Conservation (phyloP, 2,113 vertebrate genomes). For the Zootoca vivipara region DNA sequence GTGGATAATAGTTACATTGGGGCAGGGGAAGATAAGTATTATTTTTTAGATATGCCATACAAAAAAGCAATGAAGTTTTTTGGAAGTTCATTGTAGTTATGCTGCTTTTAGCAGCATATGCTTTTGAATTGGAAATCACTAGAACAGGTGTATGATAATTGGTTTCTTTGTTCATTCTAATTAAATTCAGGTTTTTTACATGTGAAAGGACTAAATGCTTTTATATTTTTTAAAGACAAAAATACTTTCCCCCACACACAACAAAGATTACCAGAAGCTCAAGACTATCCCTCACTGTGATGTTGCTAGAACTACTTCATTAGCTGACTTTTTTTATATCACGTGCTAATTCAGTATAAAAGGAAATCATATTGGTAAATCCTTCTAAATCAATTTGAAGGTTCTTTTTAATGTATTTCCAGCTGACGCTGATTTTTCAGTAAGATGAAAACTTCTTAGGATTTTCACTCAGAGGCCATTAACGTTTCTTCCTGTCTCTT, state of each 20-base stretch:
- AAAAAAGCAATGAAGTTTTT: slow-evolving; percentile 58
- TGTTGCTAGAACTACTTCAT: slow-evolving; percentile 74
- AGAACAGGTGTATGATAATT: slow-evolving; percentile 80
- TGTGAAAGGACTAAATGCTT: slow-evolving; percentile 78
- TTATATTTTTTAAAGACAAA: slow-evolving; percentile 67
- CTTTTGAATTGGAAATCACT: slow-evolving; percentile 76
- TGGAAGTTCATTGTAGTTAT: slow-evolving; percentile 68
- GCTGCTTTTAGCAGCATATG: slow-evolving; percentile 76
- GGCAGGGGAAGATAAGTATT: slow-evolving; percentile 2
- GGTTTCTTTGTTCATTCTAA: slow-evolving; percentile 76
- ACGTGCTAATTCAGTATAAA: slow-evolving; percentile 75
- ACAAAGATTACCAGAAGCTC: slow-evolving; percentile 69
- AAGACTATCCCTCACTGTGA: slow-evolving; percentile 69
- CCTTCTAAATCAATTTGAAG: slow-evolving; percentile 78
- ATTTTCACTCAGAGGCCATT: slow-evolving; percentile 85
- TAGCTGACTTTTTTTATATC: slow-evolving; percentile 62
- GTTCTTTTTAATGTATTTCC: slow-evolving; percentile 79
- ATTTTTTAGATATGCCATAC: slow-evolving; percentile 45
- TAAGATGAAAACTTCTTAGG: slow-evolving; percentile 80
- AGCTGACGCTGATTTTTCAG: slow-evolving; percentile 79
- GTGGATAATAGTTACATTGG: neutral
- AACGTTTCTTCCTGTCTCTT: slow-evolving; percentile 91
- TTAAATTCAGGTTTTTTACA: slow-evolving; percentile 79
- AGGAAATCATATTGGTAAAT: slow-evolving; percentile 74
- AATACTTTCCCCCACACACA: slow-evolving; percentile 40